Percentiles rank a stretch among this genome's conserved stretches.
Conservation (phyloP, 2,797 vertebrate genomes). For the Etheostoma nigrum region DNA sequence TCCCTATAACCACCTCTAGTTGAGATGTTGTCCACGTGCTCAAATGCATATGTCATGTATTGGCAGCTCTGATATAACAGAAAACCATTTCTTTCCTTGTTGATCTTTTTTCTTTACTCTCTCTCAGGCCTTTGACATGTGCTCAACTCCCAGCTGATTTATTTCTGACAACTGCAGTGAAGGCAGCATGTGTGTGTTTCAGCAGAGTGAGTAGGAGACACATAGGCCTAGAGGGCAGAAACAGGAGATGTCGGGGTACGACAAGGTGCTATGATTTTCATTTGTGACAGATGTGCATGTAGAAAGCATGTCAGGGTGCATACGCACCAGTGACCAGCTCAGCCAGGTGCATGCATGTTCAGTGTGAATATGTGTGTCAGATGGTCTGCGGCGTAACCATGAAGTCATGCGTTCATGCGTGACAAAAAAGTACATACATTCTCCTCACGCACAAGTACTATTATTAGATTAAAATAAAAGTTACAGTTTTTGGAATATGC, state of each 20-base stretch:
- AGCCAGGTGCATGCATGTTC: conserved; percentile 66
- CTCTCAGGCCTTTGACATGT: conserved; percentile 30
- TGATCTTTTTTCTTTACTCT: conserved; percentile 24
- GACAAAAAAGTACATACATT: conserved; percentile 2
- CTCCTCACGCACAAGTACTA: background rate
- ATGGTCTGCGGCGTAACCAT: conserved; percentile 26
- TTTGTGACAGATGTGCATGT: conserved; percentile 73
- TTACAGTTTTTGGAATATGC: background rate
- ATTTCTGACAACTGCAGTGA: conserved; percentile 40
- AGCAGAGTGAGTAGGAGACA: conserved; percentile 19
- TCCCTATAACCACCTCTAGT: background rate
- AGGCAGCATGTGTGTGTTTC: conserved; percentile 34
- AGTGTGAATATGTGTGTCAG: conserved; percentile 23
- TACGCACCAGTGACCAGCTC: conserved; percentile 69
- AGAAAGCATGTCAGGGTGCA: conserved; percentile 59
- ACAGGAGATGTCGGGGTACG: conserved; percentile 20
- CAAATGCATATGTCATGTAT: background rate
- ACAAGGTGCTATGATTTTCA: conserved; percentile 40
- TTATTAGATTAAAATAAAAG: background rate
- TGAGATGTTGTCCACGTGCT: background rate
- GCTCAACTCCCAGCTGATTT: conserved; percentile 35
- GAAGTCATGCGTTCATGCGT: conserved; percentile 56
- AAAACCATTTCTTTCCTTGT: background rate
- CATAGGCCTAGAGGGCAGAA: conserved; percentile 11
- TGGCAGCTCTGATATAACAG: background rate